phyloP scores from a whole-genome alignment of 2,797 vertebrate genomes.

The Tragopan temminckii region DNA sequence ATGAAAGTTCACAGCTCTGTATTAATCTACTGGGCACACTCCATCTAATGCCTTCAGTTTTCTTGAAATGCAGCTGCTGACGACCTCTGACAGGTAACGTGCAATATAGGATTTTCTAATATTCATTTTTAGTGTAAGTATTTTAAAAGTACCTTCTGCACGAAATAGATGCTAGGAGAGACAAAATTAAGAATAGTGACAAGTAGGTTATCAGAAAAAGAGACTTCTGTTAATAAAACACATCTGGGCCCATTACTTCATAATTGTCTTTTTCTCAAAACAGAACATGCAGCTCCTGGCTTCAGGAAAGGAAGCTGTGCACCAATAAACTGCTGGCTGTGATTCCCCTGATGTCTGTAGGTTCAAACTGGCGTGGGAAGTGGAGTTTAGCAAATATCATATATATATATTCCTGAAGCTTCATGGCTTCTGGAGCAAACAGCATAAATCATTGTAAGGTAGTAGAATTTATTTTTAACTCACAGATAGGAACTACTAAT shows the following conservation, averaged over 20 bases:
- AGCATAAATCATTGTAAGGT: background rate
- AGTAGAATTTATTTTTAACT: background rate
- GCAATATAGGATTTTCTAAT: slow-evolving; percentile 55
- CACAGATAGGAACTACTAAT: background rate
- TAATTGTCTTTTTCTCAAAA: background rate
- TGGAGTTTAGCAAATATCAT: background rate
- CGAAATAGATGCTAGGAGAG: slow-evolving; percentile 43
- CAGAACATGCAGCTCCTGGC: background rate
- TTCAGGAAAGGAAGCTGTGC: background rate
- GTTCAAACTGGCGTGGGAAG: background rate
- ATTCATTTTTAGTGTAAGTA: slow-evolving; percentile 37
- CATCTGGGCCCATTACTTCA: slow-evolving; percentile 11
- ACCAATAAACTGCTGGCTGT: background rate
- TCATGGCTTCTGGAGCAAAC: background rate
- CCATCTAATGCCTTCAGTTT: slow-evolving; percentile 65
- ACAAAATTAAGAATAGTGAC: slow-evolving; percentile 38
- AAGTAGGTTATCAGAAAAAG: slow-evolving; percentile 34
- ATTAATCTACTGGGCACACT: slow-evolving; percentile 75
- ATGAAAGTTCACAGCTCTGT: slow-evolving; percentile 65
- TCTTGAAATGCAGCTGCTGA: slow-evolving; percentile 70
- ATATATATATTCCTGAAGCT: background rate
- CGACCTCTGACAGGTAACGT: slow-evolving; percentile 72
- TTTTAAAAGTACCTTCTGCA: slow-evolving; percentile 63
- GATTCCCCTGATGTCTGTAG: background rate
- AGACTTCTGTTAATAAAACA: slow-evolving; percentile 55